Evolutionary conservation across 2,888 invertebrate genomes (phyloP).

Genomic region (Salpingus planirostris): DNA sequence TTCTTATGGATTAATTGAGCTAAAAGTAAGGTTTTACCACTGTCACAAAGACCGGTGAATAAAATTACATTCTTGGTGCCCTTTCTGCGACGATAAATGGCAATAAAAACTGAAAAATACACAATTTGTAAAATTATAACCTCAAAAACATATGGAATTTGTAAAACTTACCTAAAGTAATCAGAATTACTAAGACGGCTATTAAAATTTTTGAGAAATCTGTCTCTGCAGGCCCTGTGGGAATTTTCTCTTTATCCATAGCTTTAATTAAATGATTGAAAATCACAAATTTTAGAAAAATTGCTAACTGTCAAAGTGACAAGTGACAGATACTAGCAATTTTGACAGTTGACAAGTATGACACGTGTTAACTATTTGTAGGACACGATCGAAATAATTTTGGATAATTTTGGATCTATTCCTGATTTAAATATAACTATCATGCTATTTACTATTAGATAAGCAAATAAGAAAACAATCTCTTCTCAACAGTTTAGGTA

Average conservation of each 20-base stretch:
- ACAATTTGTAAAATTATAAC: constrained; percentile 5
- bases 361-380: no score
- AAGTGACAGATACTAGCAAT: no score
- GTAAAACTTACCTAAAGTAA: constrained; percentile 21
- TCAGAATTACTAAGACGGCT: constrained; percentile 22
- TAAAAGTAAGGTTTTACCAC: constrained; percentile 85
- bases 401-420: no score
- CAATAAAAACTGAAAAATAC: constrained; percentile 50
- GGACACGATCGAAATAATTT: no score
- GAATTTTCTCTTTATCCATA: constrained; percentile 18
- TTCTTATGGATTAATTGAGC: constrained; percentile 66
- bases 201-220: constrained; percentile 22
- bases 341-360: no score
- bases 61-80: constrained; percentile 58
- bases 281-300: no score
- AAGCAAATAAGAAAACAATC: no score
- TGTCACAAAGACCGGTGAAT: constrained; percentile 76
- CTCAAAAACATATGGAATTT: constrained; percentile 12
- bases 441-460: no score
- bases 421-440: no score
- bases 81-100: constrained; percentile 51
- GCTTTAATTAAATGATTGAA: background rate
- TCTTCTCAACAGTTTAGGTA: no score
- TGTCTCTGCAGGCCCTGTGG: constrained; percentile 16
- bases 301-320: no score